Conservation (phyloP, 1,140 invertebrate genomes). For the Drosophila oshimai region DNA sequence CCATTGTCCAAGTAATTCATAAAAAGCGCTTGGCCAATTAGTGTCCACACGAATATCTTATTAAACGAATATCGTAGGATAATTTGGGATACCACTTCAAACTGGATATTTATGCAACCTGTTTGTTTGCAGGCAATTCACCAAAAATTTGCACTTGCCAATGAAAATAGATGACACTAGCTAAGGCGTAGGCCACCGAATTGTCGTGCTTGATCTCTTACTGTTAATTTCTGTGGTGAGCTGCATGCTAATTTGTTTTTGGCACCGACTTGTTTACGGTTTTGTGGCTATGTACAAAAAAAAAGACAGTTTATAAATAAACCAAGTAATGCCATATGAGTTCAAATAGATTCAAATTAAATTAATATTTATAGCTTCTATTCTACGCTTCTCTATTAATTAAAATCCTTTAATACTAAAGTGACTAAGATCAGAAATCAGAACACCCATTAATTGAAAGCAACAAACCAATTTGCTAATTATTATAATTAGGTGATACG, state of each 20-base stretch:
- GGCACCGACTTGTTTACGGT: slow-evolving; percentile 15
- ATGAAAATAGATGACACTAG: slow-evolving; percentile 17
- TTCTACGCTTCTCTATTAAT: no score
- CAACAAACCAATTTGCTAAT: not conserved
- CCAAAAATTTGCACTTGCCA: slow-evolving; percentile 15
- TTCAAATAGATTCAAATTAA: no score
- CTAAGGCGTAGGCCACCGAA: not conserved
- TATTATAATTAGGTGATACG: not conserved
- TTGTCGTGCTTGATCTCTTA: not conserved
- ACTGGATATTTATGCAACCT: slow-evolving; percentile 31
- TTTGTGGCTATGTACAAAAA: not conserved
- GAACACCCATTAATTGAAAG: not conserved
- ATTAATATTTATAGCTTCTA: no score
- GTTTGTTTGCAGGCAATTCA: slow-evolving; percentile 14
- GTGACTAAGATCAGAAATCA: no score
- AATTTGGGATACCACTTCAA: slow-evolving; percentile 6
- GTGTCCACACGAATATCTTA: slow-evolving; percentile 16
- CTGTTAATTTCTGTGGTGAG: slow-evolving; percentile 24
- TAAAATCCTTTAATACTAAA: no score
- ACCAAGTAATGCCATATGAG: not conserved
- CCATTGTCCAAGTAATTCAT: not conserved
- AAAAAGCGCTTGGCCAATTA: slow-evolving; percentile 5
- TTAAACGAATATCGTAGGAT: not conserved
- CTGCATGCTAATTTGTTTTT: slow-evolving; percentile 12
- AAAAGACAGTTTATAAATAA: not conserved